Percentiles rank a stretch among this genome's conserved stretches.
These are phyloP conservation scores for Antitype chi DNA, from an alignment of 2,888 invertebrate genomes.

Conservation along the genomic window DNA sequence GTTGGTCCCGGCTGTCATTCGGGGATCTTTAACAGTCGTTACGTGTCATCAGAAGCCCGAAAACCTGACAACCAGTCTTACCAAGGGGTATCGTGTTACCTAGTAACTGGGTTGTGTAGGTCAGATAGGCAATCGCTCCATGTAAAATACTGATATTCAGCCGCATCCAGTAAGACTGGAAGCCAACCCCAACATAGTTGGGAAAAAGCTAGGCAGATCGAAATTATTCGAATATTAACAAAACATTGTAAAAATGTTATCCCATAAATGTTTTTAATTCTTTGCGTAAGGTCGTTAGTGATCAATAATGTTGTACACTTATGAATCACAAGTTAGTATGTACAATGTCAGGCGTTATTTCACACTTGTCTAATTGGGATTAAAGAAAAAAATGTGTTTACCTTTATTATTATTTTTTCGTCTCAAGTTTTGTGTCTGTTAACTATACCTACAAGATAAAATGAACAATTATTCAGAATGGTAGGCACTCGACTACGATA, in stretches of 20 bases:
- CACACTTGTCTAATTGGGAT: not conserved
- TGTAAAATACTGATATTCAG: no score
- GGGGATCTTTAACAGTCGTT: no score
- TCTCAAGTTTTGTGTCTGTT: slow-evolving; percentile 37
- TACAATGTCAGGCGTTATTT: not conserved
- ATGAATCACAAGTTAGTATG: not conserved
- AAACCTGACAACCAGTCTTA: no score
- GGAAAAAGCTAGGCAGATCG: not conserved
- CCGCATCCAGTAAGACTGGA: no score
- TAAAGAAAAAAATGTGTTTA: not conserved
- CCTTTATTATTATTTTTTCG: not conserved
- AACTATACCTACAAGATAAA: slow-evolving; percentile 70
- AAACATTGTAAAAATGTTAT: not conserved
- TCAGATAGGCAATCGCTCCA: no score
- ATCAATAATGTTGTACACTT: not conserved
- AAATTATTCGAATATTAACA: not conserved
- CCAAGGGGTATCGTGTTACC: no score
- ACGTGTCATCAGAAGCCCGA: no score
- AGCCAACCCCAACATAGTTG: no score
- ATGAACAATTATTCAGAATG: slow-evolving; percentile 81
- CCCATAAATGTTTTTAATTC: not conserved
- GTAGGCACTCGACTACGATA: slow-evolving; percentile 79
- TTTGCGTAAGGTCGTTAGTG: not conserved
- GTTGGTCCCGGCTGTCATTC: no score
- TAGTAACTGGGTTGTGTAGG: no score